Evolutionary conservation across 2,797 vertebrate species (phyloP).

Genomic region (Caiman crocodilus): DNA sequence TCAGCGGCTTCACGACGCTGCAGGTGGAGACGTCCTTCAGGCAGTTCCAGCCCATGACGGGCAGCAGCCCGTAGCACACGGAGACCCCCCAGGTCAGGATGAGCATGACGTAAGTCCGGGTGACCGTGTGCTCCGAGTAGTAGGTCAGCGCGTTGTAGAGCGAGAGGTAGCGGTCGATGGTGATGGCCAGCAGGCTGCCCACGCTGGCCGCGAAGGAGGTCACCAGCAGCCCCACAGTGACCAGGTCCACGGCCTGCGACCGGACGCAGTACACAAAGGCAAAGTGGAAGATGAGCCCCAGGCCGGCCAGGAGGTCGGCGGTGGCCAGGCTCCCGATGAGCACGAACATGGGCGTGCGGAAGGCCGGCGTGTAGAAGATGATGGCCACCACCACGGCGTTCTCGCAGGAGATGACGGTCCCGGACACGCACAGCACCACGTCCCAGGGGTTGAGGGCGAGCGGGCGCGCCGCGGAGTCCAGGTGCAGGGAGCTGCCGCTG

Average conservation of each 20-base stretch:
- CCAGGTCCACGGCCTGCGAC: constrained; percentile 83
- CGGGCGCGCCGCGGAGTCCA: constrained; percentile 56
- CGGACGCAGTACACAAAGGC: constrained; percentile 85
- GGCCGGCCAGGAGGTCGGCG: constrained; percentile 91
- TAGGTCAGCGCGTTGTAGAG: constrained; percentile 94
- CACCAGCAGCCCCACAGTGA: constrained; percentile 90
- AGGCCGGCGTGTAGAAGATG: constrained; percentile 88
- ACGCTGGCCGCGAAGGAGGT: constrained; percentile 92
- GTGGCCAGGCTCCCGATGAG: constrained; percentile 91
- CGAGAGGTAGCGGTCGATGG: constrained; percentile 94
- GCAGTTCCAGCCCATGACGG: constrained; percentile 93
- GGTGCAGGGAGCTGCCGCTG: constrained; percentile 56
- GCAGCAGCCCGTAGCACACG: constrained; percentile 86
- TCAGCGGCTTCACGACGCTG: constrained; percentile 89
- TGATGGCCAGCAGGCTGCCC: constrained; percentile 92
- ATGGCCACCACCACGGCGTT: constrained; percentile 92
- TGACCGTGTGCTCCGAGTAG: constrained; percentile 88
- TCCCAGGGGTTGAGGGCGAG: constrained; percentile 88
- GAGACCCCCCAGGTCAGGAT: constrained; percentile 89
- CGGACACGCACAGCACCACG: constrained; percentile 89
- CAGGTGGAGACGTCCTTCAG: constrained; percentile 83
- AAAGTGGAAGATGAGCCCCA: constrained; percentile 91
- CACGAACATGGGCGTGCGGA: constrained; percentile 92
- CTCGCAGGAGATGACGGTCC: constrained; percentile 91
- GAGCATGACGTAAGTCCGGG: constrained; percentile 88